These are phyloP conservation scores for Brachymystax lenok DNA, from an alignment of 2,797 vertebrate species.

Conservation along the genomic window DNA sequence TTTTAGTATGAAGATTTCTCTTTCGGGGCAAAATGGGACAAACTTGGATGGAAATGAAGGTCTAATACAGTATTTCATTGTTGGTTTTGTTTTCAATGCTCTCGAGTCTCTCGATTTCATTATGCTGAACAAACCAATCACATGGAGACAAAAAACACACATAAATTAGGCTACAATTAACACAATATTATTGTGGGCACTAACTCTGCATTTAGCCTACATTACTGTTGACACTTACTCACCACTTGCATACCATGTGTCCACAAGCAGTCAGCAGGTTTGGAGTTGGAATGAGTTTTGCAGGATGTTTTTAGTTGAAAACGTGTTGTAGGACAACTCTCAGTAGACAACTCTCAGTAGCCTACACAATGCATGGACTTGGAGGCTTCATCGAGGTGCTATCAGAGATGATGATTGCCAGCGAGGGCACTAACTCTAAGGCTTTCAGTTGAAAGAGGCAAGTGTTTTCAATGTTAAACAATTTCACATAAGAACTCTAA, in stretches of 20 bases:
- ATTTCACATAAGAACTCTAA: not conserved
- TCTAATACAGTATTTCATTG: not conserved
- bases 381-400: not conserved
- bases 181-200: conserved; percentile 1
- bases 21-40: not conserved
- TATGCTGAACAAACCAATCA: not conserved
- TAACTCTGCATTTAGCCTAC: not conserved
- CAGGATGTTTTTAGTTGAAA: not conserved
- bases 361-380: not conserved
- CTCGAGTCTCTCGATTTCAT: not conserved
- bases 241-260: conserved; percentile 10
- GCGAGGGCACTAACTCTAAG: too few relatives aligned
- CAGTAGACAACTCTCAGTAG: not conserved
- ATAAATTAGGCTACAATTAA: not conserved
- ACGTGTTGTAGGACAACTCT: not conserved
- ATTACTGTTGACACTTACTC: not conserved
- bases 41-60: not conserved
- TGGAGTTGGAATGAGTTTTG: not conserved
- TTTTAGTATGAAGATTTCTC: not conserved
- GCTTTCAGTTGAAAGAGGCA: not conserved
- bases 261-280: conserved; percentile 26
- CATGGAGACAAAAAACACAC: not conserved
- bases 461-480: not conserved
- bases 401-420: not conserved
- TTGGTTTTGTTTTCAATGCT: not conserved